Conservation (phyloP, 1,140 invertebrate species). For the Globodera ellingtonae region DNA sequence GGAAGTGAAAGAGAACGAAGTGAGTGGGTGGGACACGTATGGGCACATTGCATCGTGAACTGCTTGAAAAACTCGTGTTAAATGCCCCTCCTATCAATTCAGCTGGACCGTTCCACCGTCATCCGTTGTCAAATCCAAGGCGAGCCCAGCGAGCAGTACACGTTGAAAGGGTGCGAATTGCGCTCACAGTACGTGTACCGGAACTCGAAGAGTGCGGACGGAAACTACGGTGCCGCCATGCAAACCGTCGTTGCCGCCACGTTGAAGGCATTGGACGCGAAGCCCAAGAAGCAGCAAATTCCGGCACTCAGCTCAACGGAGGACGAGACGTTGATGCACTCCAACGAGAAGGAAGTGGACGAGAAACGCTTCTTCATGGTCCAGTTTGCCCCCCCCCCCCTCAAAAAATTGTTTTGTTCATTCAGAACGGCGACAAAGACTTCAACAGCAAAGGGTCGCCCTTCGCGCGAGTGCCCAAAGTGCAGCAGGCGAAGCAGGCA, state of each 20-base stretch:
- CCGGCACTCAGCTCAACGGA: conserved; percentile 7
- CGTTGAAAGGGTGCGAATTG: conserved; percentile 25
- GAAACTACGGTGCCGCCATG: conserved; percentile 15
- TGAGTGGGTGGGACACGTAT: not conserved
- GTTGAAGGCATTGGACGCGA: not conserved
- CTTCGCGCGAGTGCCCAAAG: conserved; percentile 15
- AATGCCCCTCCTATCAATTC: not conserved
- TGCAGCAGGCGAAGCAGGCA: conserved; percentile 30
- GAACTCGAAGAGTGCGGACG: conserved; percentile 11
- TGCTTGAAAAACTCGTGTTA: not conserved
- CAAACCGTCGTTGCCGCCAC: conserved; percentile 24
- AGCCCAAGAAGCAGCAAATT: conserved; percentile 11
- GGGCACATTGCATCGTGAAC: not conserved
- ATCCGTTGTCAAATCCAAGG: conserved; percentile 5
- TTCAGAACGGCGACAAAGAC: conserved; percentile 26
- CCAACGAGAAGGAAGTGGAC: conserved; percentile 40
- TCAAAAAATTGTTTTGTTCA: not conserved
- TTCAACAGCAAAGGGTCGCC: conserved; percentile 19
- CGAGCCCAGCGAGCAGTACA: conserved; percentile 15
- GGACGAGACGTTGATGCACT: conserved; percentile 50
- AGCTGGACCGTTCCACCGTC: conserved; percentile 24
- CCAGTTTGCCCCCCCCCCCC: not conserved
- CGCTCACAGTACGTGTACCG: conserved; percentile 36
- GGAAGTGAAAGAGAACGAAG: conserved; percentile 30
- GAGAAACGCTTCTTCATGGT: conserved; percentile 52